A percentile compares a stretch with the other conserved stretches of the same genome.
These are phyloP conservation scores for Ectemnius continuus DNA, from an alignment of 2,888 invertebrate genomes.

Conservation along the genomic window DNA sequence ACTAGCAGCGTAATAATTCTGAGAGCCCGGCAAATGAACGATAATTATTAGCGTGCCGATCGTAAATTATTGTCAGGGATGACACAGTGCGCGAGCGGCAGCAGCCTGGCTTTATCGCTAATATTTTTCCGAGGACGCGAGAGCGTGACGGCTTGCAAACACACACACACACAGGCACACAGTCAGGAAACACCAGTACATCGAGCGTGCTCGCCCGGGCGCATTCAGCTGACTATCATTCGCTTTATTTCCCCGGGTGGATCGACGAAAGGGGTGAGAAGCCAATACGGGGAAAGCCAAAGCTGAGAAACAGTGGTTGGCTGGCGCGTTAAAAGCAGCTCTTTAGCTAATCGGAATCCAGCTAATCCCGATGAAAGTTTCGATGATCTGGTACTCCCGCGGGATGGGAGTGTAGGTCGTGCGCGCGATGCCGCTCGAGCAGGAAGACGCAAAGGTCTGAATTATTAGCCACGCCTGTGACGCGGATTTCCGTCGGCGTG, in stretches of 20 bases:
- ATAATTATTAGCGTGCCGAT: conserved; percentile 37
- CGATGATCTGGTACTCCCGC: too few species aligned
- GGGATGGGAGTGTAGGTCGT: too few species aligned
- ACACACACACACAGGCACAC: too few species aligned
- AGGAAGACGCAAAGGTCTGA: background rate
- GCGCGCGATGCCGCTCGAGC: background rate
- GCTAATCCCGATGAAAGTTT: too few species aligned
- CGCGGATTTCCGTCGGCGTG: background rate
- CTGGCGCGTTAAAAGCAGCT: too few species aligned
- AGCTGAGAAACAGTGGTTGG: too few species aligned
- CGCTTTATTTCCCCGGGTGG: too few species aligned
- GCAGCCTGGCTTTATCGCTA: conserved; percentile 34
- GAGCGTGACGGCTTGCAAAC: conserved; percentile 28
- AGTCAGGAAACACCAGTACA: too few species aligned
- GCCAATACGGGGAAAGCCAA: too few species aligned
- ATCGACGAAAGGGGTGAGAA: too few species aligned
- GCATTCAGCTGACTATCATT: too few species aligned
- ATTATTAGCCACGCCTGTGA: conserved; percentile 2
- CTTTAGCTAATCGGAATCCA: too few species aligned
- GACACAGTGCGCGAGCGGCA: conserved; percentile 22
- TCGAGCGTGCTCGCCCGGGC: background rate
- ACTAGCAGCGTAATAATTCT: conserved; percentile 22
- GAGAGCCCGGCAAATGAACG: conserved; percentile 22
- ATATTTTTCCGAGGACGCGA: conserved; percentile 37
- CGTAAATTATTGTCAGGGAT: conserved; percentile 41